These are phyloP conservation scores for Dendronephthya gigantea DNA, from an alignment of 64 coral and sea anemone species.

Conservation along the genomic window DNA sequence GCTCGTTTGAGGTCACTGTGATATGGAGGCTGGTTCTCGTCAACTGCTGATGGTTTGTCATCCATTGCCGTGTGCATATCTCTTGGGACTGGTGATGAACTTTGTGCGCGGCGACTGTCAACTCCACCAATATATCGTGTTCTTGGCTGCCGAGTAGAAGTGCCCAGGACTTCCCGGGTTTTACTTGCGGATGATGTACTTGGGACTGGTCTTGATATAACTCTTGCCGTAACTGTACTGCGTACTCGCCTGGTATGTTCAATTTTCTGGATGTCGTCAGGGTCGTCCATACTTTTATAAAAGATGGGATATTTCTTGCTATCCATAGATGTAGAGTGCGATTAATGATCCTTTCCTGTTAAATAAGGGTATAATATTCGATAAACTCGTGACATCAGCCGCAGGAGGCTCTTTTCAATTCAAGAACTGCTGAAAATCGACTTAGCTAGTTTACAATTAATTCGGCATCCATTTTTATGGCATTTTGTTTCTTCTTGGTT, in stretches of 20 bases:
- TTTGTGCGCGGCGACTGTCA: neutral
- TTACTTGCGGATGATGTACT: neutral
- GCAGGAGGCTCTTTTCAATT: no score
- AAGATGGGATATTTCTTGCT: neutral
- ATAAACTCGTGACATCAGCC: no score
- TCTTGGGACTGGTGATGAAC: neutral
- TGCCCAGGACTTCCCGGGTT: neutral
- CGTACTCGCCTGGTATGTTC: neutral
- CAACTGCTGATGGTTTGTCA: neutral
- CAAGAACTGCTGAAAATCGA: no score
- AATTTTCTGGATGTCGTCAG: neutral
- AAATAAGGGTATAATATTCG: no score
- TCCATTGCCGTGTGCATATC: neutral
- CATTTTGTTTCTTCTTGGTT: no score
- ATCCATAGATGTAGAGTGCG: neutral
- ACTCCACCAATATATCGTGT: neutral
- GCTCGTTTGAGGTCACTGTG: slow-evolving; percentile 4
- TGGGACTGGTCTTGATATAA: neutral
- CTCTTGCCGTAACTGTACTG: neutral
- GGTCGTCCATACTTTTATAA: neutral
- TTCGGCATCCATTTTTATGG: no score
- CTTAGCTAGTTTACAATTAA: no score
- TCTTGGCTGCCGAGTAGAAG: neutral
- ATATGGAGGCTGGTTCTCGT: neutral
- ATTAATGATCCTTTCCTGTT: no score